Base-by-base conservation (phyloP, 2,113 vertebrate species). In the Xenus cinereus region DNA sequence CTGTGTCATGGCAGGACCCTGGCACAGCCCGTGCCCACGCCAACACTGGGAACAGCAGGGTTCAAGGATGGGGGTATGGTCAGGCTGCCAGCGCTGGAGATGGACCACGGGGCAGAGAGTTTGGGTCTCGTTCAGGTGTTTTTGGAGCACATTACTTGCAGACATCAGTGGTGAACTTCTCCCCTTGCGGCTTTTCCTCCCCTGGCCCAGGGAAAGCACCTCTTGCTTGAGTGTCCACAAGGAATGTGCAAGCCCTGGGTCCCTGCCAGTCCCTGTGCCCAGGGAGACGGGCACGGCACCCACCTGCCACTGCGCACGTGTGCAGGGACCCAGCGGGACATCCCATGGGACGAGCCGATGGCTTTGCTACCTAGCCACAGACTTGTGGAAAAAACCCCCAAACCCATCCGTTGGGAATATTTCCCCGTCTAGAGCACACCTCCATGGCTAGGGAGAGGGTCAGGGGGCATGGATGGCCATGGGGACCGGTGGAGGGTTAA, bases 381-480 rank as follows among this genome's bases (percentile, higher is more conserved):
- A 28, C 16, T 53, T 17, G 28, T 37, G 59, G n/a, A 28, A 62
- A 68, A 74, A 75, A 33, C 33, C 0, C 0, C 2, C 37, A 32
- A 41, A 63, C 6, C 8, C 33, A 43, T 19, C 41, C n/a, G 12
- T 9, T 18, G 46, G 32, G 66, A 71, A 10, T 22, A 56, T 63
- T 81, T 71, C n/a, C 37, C 11, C 4, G 0, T 11, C 37, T 37
- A 15, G 35, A 39, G 9, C 57, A 64, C 32, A 56, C 9, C 14
- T 51, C 33, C 2, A 0, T 32, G 67, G 6, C 33, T 43, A 53
- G 30, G 12, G 22, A 83, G 35, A 76, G 27, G 60, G 8, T 23
- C 4, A 17, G 6, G 10, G 12, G 8, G 16, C 30, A 7, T 0
- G 0, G 59, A 6, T 63, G 33, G 27, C 35, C 22, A 2, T 9